Base-by-base conservation (phyloP, 1,140 invertebrate species). In the Liolophura sinensis region DNA sequence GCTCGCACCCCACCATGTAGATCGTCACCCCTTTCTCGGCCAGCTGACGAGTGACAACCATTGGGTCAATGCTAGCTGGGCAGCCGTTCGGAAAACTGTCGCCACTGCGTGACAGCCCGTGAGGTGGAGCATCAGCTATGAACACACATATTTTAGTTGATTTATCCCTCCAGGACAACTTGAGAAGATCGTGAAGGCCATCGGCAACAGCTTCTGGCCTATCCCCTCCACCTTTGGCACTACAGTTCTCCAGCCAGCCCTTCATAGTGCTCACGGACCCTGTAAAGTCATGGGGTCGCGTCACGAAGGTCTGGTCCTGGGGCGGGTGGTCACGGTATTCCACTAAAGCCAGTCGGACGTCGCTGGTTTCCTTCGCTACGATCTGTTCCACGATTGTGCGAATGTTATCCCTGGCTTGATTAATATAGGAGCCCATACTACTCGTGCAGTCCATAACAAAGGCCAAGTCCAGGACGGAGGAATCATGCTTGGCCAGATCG, bases 311-410 rank as follows among this genome's bases (percentile, higher is more conserved):
- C 11, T 11, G 57, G 6, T 80, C 76, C 56, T 80, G 68, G n/a
- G 75, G 77, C 18, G 79, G 73, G 57, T 81, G 76, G 58, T 81
- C 79, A 12, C 80, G 70, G 46, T 81, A 82, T 56, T 82, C 78
- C 5, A 82, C 73, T 16, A 80, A 56, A 20, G 76, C 78, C 48
- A 82, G 52, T 40, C 65, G 67, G 7, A 82, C 72, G 64, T 82
- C 73, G 62, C 71, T 71, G 65, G 73, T 75, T 62, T 79, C 78
- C 57, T 64, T 68, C 14, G 70, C 71, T 1, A 80, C 73, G 49
- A 82, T 79, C 48, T 75, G 72, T 49, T 80, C 75, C 16, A 77
- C 76, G 65, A 82, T 82, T 49, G 66, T 73, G 55, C 71, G 65
- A 60, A 82, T 78, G 63, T 79, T 79, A 12, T 74, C 27, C n/a